Percentiles rank a stretch among this genome's conserved stretches.
Conservation (phyloP, 2,113 vertebrate species). For the Lathamus discolor region DNA sequence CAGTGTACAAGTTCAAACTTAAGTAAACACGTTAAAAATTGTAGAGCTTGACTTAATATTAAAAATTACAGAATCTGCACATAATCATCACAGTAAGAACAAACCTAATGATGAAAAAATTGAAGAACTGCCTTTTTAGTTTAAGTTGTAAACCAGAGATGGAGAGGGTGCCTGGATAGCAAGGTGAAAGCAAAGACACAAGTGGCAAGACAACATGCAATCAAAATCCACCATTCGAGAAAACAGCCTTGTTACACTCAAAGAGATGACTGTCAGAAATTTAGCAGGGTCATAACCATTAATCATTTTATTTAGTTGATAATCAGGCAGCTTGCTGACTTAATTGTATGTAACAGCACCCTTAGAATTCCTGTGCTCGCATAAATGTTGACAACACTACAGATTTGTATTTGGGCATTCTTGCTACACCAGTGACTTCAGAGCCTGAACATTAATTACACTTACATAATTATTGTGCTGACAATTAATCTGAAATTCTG, state of each 20-base stretch:
- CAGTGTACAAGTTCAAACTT: background rate
- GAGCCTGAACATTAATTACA: slow-evolving; percentile 61
- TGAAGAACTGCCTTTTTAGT: background rate
- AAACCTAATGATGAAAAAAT: background rate
- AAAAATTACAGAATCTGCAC: background rate
- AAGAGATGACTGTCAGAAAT: slow-evolving; percentile 24
- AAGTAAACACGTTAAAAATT: background rate
- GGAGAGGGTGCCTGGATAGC: slow-evolving; percentile 9
- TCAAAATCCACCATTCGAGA: background rate
- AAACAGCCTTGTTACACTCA: background rate
- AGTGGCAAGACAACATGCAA: background rate
- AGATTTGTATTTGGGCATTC: slow-evolving; percentile 26
- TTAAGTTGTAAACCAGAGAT: background rate
- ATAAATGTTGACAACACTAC: slow-evolving; percentile 43
- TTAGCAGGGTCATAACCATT: slow-evolving; percentile 14
- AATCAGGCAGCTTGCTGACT: slow-evolving; percentile 48
- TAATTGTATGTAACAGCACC: slow-evolving; percentile 57
- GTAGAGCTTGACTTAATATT: background rate
- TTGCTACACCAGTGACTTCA: slow-evolving; percentile 40
- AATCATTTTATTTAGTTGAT: slow-evolving; percentile 62
- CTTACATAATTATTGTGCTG: slow-evolving; percentile 54
- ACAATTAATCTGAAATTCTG: slow-evolving; percentile 60
- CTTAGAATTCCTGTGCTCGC: slow-evolving; percentile 26
- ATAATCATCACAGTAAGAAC: background rate
- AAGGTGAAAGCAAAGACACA: slow-evolving; percentile 50